Conservation (phyloP, 92 coral and sea anemone genomes). For the Siderastrea siderea region DNA sequence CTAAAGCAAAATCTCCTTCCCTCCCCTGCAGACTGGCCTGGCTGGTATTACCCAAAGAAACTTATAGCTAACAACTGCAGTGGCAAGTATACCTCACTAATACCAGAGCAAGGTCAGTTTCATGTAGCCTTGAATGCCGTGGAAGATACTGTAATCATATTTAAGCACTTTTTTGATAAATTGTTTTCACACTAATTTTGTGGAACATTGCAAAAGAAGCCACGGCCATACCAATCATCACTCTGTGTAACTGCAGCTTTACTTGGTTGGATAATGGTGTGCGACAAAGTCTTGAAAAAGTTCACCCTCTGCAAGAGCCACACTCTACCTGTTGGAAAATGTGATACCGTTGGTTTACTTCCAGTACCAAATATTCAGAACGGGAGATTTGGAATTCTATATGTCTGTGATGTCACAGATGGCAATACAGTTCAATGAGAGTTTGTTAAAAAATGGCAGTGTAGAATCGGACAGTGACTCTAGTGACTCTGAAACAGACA, state of each 20-base stretch:
- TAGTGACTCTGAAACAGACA: no score
- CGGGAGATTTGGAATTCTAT: constrained; percentile 43
- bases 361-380: constrained; percentile 62
- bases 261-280: constrained; percentile 67
- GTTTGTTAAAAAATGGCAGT: no score
- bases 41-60: constrained; percentile 62
- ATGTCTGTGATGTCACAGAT: constrained; percentile 60
- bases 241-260: constrained; percentile 55
- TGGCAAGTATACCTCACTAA: background rate
- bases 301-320: constrained; percentile 53
- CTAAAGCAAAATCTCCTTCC: constrained; percentile 52
- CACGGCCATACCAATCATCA: constrained; percentile 40
- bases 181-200: constrained; percentile 48
- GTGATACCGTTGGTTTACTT: constrained; percentile 64
- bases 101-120: constrained; percentile 63
- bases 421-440: constrained; percentile 10
- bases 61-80: constrained; percentile 43
- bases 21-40: constrained; percentile 72
- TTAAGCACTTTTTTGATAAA: constrained; percentile 57
- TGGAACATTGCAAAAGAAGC: constrained; percentile 57
- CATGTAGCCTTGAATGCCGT: constrained; percentile 54
- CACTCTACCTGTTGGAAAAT: constrained; percentile 60
- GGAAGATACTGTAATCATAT: constrained; percentile 34
- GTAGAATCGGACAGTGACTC: no score
- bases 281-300: constrained; percentile 51